phyloP scores from a whole-genome alignment of 2,797 vertebrate species.

The Argentina silus region DNA sequence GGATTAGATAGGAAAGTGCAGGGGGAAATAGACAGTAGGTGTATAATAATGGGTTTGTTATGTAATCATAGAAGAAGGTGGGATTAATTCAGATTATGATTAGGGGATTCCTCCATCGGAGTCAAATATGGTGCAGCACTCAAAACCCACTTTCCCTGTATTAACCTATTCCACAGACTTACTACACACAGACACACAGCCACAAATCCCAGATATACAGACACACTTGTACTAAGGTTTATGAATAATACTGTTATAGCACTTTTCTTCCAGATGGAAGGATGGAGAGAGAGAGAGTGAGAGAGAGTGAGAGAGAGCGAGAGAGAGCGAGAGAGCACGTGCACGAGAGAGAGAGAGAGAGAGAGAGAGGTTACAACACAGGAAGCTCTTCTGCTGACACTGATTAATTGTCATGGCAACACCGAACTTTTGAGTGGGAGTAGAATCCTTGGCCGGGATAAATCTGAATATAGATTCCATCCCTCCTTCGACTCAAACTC shows the following conservation, averaged over 20 bases:
- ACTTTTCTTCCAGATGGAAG: neutral
- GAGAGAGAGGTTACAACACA: constrained; percentile 20
- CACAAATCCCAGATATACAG: constrained; percentile 6
- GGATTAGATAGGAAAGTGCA: constrained; percentile 54
- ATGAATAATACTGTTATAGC: neutral
- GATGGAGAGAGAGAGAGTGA: constrained; percentile 5
- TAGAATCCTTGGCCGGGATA: neutral
- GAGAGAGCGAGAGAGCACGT: neutral
- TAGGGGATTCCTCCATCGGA: constrained; percentile 20
- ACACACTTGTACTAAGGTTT: constrained; percentile 11
- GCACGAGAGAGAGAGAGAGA: constrained; percentile 8
- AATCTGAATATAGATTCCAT: too few species aligned
- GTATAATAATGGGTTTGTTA: constrained; percentile 57
- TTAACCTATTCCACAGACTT: neutral
- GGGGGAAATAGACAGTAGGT: constrained; percentile 54
- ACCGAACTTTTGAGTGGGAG: constrained; percentile 4
- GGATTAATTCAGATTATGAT: constrained; percentile 41
- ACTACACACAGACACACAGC: constrained; percentile 17
- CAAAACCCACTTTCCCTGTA: neutral
- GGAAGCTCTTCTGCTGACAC: constrained; percentile 10
- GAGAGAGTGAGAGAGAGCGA: neutral
- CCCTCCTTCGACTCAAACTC: neutral
- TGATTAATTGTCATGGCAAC: constrained; percentile 12
- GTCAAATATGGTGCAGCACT: neutral
- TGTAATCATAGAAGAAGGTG: constrained; percentile 42